Evolutionary conservation across 2,113 vertebrate genomes (phyloP).

Genomic region (Pituophis catenifer): DNA sequence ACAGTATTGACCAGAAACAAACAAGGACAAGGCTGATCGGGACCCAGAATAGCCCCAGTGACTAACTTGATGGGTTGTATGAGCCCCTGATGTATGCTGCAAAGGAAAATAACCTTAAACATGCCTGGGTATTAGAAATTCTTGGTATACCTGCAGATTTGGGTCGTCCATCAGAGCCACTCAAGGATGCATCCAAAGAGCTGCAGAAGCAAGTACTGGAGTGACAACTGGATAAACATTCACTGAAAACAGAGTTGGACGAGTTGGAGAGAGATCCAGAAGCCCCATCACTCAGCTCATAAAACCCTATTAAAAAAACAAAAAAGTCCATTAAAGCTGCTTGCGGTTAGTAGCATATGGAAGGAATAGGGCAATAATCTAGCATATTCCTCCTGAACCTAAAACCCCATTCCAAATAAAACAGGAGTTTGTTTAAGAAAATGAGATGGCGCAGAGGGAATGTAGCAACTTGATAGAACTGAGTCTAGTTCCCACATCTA

Average conservation of each 20-base stretch:
- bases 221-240: slow-evolving; percentile 91
- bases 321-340: neutral
- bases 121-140: neutral
- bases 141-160: slow-evolving; percentile 84
- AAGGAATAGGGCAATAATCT: neutral
- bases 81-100: neutral
- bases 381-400: neutral
- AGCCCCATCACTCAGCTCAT: slow-evolving; percentile 88
- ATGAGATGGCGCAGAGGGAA: neutral
- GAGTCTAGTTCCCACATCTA: neutral
- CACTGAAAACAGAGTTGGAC: slow-evolving; percentile 95
- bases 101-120: neutral
- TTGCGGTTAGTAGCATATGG: too few relatives aligned
- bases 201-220: slow-evolving; percentile 90
- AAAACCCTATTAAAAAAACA: slow-evolving; percentile 84
- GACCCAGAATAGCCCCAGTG: neutral
- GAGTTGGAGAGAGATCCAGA: slow-evolving; percentile 95
- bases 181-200: slow-evolving; percentile 83
- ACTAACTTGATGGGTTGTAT: neutral
- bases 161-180: slow-evolving; percentile 80
- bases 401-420: neutral
- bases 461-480: neutral
- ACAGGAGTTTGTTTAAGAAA: neutral
- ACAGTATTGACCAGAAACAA: neutral
- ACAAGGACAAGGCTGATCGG: neutral